These are phyloP conservation scores for Pogona vitticeps DNA, from an alignment of 2,113 vertebrate species.

Conservation along the genomic window DNA sequence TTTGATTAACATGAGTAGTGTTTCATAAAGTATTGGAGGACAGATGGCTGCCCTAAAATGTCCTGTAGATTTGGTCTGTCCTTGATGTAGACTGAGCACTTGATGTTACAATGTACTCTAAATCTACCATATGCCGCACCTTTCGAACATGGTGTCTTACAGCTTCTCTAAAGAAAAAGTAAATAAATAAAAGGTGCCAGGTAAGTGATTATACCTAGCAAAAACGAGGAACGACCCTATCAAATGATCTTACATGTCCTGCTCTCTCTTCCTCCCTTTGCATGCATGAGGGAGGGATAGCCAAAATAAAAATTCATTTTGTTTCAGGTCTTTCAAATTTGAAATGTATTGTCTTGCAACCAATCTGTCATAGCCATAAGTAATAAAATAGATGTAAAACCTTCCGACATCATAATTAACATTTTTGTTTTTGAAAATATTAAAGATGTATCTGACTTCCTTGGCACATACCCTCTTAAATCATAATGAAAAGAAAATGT, in stretches of 20 bases:
- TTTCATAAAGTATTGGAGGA: background rate
- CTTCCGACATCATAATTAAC: background rate
- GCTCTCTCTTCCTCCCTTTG: too few relatives aligned
- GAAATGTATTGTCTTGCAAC: background rate
- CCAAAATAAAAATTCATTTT: background rate
- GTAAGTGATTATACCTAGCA: too few relatives aligned
- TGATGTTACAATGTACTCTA: background rate
- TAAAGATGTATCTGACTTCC: background rate
- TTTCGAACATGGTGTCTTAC: background rate
- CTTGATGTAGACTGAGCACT: background rate
- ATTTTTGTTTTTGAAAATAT: background rate
- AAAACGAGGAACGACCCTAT: too few relatives aligned
- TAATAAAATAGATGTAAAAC: background rate
- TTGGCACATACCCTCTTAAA: background rate
- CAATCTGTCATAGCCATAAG: background rate
- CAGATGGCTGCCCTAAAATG: background rate
- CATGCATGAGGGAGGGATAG: too few relatives aligned
- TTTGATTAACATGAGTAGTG: background rate
- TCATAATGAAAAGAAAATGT: background rate
- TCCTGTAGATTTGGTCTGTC: background rate
- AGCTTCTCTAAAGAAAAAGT: background rate
- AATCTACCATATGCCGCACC: background rate
- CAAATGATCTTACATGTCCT: too few relatives aligned
- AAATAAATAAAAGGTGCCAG: too few relatives aligned
- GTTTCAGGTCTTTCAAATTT: background rate